Evolutionary conservation across 2,888 invertebrate genomes (phyloP).

Genomic region (Agrotis exclamationis): DNA sequence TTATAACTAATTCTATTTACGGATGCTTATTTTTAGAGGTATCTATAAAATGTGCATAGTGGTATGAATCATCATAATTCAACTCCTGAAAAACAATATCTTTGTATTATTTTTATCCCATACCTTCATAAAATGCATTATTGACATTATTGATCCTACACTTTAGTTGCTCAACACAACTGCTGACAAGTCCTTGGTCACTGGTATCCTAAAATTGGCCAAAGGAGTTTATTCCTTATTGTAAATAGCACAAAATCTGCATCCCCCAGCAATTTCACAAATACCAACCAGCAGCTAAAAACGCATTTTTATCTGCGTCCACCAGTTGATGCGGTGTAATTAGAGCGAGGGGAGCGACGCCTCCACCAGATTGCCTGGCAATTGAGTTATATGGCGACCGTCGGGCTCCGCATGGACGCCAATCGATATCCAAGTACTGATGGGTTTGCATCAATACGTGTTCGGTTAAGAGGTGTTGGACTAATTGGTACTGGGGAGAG

Average conservation of each 20-base stretch:
- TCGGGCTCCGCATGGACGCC: conserved; percentile 35
- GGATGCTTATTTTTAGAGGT: too few species aligned
- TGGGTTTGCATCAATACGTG: conserved; percentile 37
- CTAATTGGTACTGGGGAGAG: conserved; percentile 1
- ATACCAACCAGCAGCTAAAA: conserved; percentile 36
- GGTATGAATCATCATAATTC: too few species aligned
- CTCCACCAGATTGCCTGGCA: conserved; percentile 85
- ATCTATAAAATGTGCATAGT: too few species aligned
- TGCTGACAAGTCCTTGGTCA: too few species aligned
- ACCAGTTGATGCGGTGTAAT: conserved; percentile 63
- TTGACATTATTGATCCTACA: too few species aligned
- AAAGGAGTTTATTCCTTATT: not conserved
- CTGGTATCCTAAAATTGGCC: too few species aligned
- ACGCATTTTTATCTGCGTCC: conserved; percentile 55
- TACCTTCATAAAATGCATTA: too few species aligned
- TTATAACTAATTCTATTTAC: too few species aligned
- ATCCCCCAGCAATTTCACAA: conserved; percentile 21
- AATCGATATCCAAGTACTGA: conserved; percentile 56
- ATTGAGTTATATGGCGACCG: conserved; percentile 81
- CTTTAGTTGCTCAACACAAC: too few species aligned
- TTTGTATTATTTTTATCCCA: too few species aligned
- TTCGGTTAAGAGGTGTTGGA: conserved; percentile 27
- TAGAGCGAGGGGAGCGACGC: conserved; percentile 73
- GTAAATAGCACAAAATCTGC: not conserved
- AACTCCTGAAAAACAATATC: too few species aligned